Evolutionary conservation across 2,797 vertebrate genomes (phyloP).

Genomic region (Lindbergichthys nudifrons): DNA sequence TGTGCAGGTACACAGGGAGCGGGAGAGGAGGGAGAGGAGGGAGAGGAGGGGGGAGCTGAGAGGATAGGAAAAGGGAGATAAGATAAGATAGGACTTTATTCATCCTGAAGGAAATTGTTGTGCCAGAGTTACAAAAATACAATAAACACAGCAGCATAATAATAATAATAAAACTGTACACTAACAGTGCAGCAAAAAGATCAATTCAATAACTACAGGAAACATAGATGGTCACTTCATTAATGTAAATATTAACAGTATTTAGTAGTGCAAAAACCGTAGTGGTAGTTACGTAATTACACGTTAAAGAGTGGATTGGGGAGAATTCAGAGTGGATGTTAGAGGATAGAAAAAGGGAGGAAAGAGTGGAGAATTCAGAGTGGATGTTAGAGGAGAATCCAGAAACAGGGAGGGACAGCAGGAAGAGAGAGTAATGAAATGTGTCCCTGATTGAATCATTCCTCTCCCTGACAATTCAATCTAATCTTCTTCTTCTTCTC

Average conservation of each 20-base stretch:
- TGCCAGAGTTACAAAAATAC: no score
- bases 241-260: no score
- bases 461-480: slow-evolving; percentile 61
- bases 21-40: no score
- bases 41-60: background rate
- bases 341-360: background rate
- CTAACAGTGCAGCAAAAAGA: no score
- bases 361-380: slow-evolving; percentile 41
- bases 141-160: no score
- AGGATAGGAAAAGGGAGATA: background rate
- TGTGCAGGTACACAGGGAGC: slow-evolving; percentile 77
- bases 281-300: no score
- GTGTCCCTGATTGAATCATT: slow-evolving; percentile 74
- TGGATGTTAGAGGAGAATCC: background rate
- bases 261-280: no score
- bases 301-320: no score
- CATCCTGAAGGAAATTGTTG: no score
- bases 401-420: slow-evolving; percentile 17
- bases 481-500: background rate
- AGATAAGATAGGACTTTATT: slow-evolving; percentile 7
- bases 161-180: no score
- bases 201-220: no score
- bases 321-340: background rate
- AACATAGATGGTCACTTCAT: no score
- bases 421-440: slow-evolving; percentile 70